Evolutionary conservation across 2,888 invertebrate genomes (phyloP).

Genomic region (Zygogramma bicolorata): DNA sequence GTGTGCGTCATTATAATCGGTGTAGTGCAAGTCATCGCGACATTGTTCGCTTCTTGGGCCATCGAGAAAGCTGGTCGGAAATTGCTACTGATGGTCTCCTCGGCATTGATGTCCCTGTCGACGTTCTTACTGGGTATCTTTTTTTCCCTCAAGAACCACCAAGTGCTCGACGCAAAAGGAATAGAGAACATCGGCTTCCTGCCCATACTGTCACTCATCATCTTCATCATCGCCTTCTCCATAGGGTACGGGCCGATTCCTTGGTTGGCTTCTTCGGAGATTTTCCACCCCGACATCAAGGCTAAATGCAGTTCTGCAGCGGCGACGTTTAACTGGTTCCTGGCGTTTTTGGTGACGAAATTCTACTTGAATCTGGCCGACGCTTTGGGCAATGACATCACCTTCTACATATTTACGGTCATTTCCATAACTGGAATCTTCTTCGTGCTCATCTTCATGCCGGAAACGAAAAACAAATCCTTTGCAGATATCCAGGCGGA

Average conservation of each 20-base stretch:
- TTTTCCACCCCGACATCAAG: conserved; percentile 85
- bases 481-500: conserved; percentile 55
- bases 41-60: conserved; percentile 78
- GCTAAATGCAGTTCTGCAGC: conserved; percentile 82
- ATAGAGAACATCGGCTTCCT: conserved; percentile 76
- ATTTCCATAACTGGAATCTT: conserved; percentile 75
- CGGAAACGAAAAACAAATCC: conserved; percentile 62
- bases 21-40: conserved; percentile 82
- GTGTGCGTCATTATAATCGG: conserved; percentile 70
- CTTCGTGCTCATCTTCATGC: conserved; percentile 68
- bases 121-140: conserved; percentile 78
- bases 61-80: conserved; percentile 87
- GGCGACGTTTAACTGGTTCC: conserved; percentile 86
- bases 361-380: conserved; percentile 73
- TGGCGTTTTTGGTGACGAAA: conserved; percentile 84
- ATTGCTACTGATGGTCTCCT: conserved; percentile 80
- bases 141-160: conserved; percentile 69
- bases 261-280: conserved; percentile 87
- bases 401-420: conserved; percentile 82
- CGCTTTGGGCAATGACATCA: conserved; percentile 72
- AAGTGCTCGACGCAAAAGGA: conserved; percentile 60
- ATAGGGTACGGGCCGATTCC: conserved; percentile 90
- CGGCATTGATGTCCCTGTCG: conserved; percentile 78
- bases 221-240: conserved; percentile 85
- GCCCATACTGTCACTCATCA: conserved; percentile 78